Evolutionary conservation across 2,113 vertebrate species (phyloP).

Genomic region (Microtus oregoni): DNA sequence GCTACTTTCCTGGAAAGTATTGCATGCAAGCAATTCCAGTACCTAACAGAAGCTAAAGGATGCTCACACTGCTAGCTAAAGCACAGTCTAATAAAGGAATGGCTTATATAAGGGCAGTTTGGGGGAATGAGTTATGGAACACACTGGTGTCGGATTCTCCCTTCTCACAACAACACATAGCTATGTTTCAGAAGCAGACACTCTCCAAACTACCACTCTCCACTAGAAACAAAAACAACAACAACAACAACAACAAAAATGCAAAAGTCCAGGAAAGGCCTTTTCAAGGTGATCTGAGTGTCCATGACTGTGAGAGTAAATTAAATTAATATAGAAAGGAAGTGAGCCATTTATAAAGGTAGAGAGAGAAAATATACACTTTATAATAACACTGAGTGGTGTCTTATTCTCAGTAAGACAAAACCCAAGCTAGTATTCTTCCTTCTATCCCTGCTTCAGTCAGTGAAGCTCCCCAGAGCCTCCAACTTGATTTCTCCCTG

Average conservation of each 20-base stretch:
- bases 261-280: fast-evolving
- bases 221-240: not conserved
- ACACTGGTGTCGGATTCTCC: too few relatives aligned
- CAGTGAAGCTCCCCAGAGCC: not conserved
- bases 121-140: not conserved
- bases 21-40: not conserved
- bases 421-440: not conserved
- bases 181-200: not conserved
- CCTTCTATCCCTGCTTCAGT: not conserved
- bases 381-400: not conserved
- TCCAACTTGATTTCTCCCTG: constrained; percentile 28
- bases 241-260: not conserved
- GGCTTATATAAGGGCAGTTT: not conserved
- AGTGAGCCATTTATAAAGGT: not conserved
- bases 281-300: not conserved
- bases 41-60: not conserved
- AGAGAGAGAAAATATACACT: not conserved
- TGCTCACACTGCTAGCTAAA: not conserved
- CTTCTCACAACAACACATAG: too few relatives aligned
- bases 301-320: not conserved
- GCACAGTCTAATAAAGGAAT: not conserved
- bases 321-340: not conserved
- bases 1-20: not conserved
- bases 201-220: not conserved
- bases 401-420: not conserved